These are phyloP conservation scores for Acheta domesticus DNA, from an alignment of 2,888 invertebrate species.

Conservation along the genomic window DNA sequence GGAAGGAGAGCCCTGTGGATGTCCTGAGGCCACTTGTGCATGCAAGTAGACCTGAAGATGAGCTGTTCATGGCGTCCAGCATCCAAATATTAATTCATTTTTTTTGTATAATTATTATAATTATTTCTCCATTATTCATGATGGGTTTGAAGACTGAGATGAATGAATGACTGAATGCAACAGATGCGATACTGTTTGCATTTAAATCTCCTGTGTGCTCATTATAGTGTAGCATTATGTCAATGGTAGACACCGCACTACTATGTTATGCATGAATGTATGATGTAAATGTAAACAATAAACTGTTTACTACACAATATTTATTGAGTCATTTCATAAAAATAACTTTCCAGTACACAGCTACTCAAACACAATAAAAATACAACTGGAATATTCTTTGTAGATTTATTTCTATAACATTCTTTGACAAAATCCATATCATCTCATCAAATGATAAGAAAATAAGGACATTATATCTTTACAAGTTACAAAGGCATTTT, in stretches of 20 bases:
- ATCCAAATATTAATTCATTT: not conserved
- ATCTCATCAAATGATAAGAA: slow-evolving; percentile 8
- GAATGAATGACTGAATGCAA: not conserved
- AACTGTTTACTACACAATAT: not conserved
- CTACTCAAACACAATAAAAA: too few relatives aligned
- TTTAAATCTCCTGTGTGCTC: not conserved
- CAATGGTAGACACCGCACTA: not conserved
- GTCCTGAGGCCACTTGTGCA: not conserved
- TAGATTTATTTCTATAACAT: slow-evolving; percentile 10
- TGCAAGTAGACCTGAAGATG: not conserved
- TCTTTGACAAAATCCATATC: not conserved
- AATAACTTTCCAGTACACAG: too few relatives aligned
- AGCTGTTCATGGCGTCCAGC: not conserved
- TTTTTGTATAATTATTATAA: not conserved
- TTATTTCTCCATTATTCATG: not conserved
- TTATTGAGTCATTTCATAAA: too few relatives aligned
- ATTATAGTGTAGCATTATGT: not conserved
- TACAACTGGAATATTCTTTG: not conserved
- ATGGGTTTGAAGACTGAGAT: not conserved
- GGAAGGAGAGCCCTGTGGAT: slow-evolving; percentile 1
- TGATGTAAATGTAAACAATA: not conserved
- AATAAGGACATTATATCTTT: not conserved
- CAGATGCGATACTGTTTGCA: not conserved
- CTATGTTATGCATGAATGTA: not conserved
- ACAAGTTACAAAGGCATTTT: not conserved